Percentiles rank a stretch among this genome's conserved stretches.
phyloP scores from a whole-genome alignment of 2,113 vertebrate genomes.

The Scophthalmus maximus region DNA sequence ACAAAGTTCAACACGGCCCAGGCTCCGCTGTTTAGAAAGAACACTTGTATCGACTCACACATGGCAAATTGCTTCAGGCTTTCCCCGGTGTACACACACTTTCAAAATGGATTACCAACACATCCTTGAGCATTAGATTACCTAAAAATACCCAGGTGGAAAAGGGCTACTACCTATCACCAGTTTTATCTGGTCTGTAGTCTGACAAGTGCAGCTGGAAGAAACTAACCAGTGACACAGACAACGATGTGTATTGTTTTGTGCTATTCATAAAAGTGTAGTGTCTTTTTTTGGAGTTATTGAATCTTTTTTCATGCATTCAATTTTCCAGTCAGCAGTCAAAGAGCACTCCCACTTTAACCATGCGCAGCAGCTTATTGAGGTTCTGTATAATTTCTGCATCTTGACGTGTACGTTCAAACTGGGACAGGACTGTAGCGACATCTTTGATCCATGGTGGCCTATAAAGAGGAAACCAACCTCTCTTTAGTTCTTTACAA shows the following conservation, averaged over 20 bases:
- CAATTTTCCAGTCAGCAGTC: background rate
- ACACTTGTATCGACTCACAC: background rate
- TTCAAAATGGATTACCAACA: background rate
- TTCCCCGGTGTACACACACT: background rate
- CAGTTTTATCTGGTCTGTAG: no score
- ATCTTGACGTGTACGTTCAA: slow-evolving; percentile 15
- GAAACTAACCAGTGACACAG: background rate
- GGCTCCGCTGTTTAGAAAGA: background rate
- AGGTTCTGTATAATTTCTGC: slow-evolving; percentile 16
- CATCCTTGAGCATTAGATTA: background rate
- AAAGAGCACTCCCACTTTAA: slow-evolving; percentile 43
- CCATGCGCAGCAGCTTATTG: slow-evolving; percentile 20
- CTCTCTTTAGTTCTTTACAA: slow-evolving; percentile 10
- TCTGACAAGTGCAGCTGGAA: background rate
- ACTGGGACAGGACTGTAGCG: background rate
- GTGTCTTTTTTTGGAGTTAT: no score
- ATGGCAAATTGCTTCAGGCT: background rate
- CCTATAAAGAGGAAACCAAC: background rate
- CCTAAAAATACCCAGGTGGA: background rate
- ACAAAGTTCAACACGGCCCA: slow-evolving; percentile 27
- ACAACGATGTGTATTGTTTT: no score
- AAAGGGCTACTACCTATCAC: background rate
- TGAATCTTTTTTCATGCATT: no score
- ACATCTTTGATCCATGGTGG: slow-evolving; percentile 28
- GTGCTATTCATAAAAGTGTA: no score